A percentile compares a stretch with the other conserved stretches of the same genome.
Evolutionary conservation across 1,140 invertebrate genomes (phyloP).

Genomic region (Aphelenchoides fujianensis): DNA sequence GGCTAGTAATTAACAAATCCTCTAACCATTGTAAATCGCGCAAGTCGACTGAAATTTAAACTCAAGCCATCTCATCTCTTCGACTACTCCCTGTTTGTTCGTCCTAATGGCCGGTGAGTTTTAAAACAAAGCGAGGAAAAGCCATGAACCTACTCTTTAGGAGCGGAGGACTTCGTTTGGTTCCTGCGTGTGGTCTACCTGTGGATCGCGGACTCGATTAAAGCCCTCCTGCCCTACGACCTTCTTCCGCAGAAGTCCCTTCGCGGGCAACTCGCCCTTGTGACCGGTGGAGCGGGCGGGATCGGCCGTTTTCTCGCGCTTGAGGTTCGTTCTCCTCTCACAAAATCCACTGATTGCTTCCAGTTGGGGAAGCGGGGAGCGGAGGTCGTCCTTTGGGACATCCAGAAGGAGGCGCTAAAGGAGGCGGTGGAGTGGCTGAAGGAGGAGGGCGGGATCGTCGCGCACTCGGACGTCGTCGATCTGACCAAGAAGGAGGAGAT

Average conservation of each 20-base stretch:
- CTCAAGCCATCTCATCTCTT: too few relatives aligned
- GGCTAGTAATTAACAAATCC: too few relatives aligned
- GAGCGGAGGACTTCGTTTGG: not conserved
- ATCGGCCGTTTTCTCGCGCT: not conserved
- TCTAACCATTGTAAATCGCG: too few relatives aligned
- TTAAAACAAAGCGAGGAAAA: too few relatives aligned
- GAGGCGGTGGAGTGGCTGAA: not conserved
- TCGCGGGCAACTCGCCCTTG: not conserved
- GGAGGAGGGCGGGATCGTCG: not conserved
- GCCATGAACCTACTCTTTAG: too few relatives aligned
- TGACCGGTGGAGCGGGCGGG: not conserved
- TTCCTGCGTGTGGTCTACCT: not conserved
- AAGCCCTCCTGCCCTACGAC: not conserved
- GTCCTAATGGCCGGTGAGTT: not conserved
- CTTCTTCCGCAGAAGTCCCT: not conserved
- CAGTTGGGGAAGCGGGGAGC: not conserved
- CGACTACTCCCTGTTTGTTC: too few relatives aligned
- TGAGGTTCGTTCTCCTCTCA: not conserved
- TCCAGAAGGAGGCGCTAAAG: not conserved
- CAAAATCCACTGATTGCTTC: not conserved
- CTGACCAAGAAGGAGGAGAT: not conserved
- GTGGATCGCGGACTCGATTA: not conserved
- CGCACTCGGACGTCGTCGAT: not conserved
- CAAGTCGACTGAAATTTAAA: too few relatives aligned
- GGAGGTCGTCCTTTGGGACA: not conserved